Evolutionary conservation across 1,140 invertebrate genomes (phyloP), one percentile per base, ranked within the genome.

Genomic region (Microplitis demolitor): DNA sequence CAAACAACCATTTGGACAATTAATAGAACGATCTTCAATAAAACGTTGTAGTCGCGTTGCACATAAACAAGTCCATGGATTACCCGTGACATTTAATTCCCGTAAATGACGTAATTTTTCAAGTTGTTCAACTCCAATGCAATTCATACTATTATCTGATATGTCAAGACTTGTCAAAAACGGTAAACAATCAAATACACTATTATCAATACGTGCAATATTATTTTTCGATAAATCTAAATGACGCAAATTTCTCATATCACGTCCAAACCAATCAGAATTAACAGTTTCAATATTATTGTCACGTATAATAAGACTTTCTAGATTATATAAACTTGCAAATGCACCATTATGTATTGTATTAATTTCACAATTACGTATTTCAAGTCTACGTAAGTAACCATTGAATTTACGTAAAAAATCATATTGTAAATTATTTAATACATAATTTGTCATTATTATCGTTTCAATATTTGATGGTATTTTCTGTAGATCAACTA

Each of bases 1-100:
- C 13, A 72, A 67, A 39, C 71, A 72, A 37, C 74, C 61, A 3
- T 70, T 72, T 11, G 79, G 69, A 63, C 82, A 83, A 3, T 69
- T 62, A 50, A 83, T 74, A 4, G 67, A 11, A 3, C 76, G 73
- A 5, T 71, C 33, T 5, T 79, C 56, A 39, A 83, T 56, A 9
- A 80, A 75, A n/a, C 69, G 61, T 3, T 72, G 61, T 2, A 83
- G 62, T 54, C 77, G 79, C 0, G 39, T 66, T 0, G 74, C 78
- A 56, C 80, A 82, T 0, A 82, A 37, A 16, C 82, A 83, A 33
- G 76, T 80, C 82, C 82, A 83, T 3, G 82, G 82, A 66, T 83
- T 83, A 1, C 64, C 72, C 0, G 73, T 16, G 0, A 82, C 61
- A 14, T 72, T 58, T 1, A 83, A 6, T 6, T 69, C 66, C 2